phyloP scores from a whole-genome alignment of 2,797 vertebrate species.

The Chelon auratus region DNA sequence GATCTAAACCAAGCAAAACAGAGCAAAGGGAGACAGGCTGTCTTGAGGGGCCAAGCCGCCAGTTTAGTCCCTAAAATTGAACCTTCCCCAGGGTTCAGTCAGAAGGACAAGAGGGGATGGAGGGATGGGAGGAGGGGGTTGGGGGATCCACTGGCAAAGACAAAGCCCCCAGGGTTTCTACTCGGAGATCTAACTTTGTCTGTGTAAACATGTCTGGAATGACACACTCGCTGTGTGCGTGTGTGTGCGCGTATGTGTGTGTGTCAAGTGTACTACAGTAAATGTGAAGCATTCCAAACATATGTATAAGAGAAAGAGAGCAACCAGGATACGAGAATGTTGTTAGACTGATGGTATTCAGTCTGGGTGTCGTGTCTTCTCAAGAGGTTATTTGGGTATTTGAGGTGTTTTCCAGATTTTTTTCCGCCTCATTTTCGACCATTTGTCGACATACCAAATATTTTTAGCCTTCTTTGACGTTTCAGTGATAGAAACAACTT shows the following conservation, averaged over 20 bases:
- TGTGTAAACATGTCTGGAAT: slow-evolving; percentile 78
- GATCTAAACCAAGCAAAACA: slow-evolving; percentile 67
- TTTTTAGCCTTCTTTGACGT: slow-evolving; percentile 18
- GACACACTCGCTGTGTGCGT: slow-evolving; percentile 42
- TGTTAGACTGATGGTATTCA: slow-evolving; percentile 8
- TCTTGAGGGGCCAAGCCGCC: slow-evolving; percentile 58
- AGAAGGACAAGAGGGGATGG: slow-evolving; percentile 40
- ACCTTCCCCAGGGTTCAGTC: slow-evolving; percentile 63
- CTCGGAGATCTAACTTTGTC: slow-evolving; percentile 66
- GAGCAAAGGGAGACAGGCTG: slow-evolving; percentile 56
- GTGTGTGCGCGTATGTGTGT: slow-evolving; percentile 15
- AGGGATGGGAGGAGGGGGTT: slow-evolving; percentile 31
- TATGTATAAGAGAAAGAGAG: slow-evolving; percentile 23
- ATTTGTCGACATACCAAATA: slow-evolving; percentile 15
- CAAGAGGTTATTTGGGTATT: not conserved
- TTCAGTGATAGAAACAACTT: not conserved
- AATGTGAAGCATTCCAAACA: slow-evolving; percentile 29
- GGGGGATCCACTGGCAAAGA: slow-evolving; percentile 47
- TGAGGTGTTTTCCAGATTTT: not conserved
- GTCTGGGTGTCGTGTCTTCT: not conserved
- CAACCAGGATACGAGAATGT: slow-evolving; percentile 9
- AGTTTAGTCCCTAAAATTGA: slow-evolving; percentile 67
- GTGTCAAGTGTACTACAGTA: slow-evolving; percentile 21
- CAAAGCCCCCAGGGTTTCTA: slow-evolving; percentile 60
- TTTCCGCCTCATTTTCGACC: not conserved